Evolutionary conservation across 1,140 invertebrate genomes (phyloP).

Genomic region (Brachionus calyciflorus): DNA sequence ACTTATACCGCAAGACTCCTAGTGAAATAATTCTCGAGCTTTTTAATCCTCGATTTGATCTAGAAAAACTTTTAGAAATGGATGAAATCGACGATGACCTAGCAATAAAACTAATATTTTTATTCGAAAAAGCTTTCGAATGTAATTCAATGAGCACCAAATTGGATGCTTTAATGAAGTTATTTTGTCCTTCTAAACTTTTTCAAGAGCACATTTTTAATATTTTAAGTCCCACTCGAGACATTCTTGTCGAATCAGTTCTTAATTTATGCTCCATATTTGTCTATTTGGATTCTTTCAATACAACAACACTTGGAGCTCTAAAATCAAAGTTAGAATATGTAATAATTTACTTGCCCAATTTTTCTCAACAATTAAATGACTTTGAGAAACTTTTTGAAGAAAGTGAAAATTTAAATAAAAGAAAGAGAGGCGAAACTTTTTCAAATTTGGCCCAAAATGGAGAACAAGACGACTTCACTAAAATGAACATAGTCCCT

Average conservation of each 20-base stretch:
- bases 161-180: neutral
- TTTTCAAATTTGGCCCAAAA: neutral
- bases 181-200: neutral
- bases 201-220: neutral
- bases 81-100: neutral
- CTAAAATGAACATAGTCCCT: slow-evolving; percentile 53
- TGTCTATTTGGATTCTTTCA: neutral
- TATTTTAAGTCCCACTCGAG: neutral
- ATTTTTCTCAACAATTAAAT: neutral
- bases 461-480: slow-evolving; percentile 50
- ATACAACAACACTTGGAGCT: neutral
- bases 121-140: slow-evolving; percentile 12
- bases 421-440: neutral
- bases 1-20: neutral
- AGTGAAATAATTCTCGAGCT: neutral
- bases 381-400: neutral
- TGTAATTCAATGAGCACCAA: slow-evolving; percentile 9
- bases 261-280: neutral
- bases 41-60: neutral
- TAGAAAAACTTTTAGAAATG: neutral
- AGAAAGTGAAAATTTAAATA: neutral
- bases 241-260: neutral
- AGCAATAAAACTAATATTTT: neutral
- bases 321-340: neutral
- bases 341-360: neutral